Evolutionary conservation across 2,888 invertebrate genomes (phyloP), one percentile per base, ranked within the genome.

Genomic region (Melieria crassipennis): DNA sequence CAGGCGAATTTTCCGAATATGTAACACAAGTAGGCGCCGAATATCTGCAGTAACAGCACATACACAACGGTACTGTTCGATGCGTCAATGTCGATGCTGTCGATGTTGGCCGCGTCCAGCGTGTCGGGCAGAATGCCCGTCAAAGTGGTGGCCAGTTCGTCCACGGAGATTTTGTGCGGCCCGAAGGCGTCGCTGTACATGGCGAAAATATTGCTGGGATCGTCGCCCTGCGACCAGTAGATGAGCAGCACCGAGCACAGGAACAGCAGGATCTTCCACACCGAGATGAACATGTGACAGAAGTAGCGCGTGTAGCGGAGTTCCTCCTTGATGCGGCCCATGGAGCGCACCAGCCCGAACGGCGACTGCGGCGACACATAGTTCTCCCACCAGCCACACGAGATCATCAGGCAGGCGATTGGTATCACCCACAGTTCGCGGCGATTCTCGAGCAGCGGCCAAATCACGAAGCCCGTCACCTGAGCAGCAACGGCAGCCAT

Each of bases 371-470:
- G 90, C 71, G 95, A 94, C 1, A 97, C 95, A 84, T 95, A 99
- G 87, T 99, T 99, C 87, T 99, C 98, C 99, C 99, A 99, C 97
- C 98, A 98, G 43, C 96, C 95, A 55, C 95, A 90, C 0, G 98
- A 98, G 75, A 96, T 93, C 79, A 97, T 90, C 69, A 96, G 86
- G 52, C 96, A 90, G 0, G 96, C 90, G 0, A 95, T 88, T 0
- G 98, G 97, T 78, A 98, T 94, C 60, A 96, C 89, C 94, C 94
- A 96, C 55, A 95, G 86, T 66, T 91, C 91, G 0, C 92, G 91
- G 75, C 91, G 91, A 75, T 91, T 91, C 83, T 94, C 92, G 73
- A 94, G 88, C 69, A 95, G 87, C n/a, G 97, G 96, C 95, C 96
- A 97, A 13, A 96, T 92, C 73, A 97, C 92, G 79, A 97, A 94